A percentile compares a stretch with the other conserved stretches of the same genome.
These are phyloP conservation scores for Tribolium freemani DNA, from an alignment of 2,888 invertebrate genomes.

Conservation along the genomic window DNA sequence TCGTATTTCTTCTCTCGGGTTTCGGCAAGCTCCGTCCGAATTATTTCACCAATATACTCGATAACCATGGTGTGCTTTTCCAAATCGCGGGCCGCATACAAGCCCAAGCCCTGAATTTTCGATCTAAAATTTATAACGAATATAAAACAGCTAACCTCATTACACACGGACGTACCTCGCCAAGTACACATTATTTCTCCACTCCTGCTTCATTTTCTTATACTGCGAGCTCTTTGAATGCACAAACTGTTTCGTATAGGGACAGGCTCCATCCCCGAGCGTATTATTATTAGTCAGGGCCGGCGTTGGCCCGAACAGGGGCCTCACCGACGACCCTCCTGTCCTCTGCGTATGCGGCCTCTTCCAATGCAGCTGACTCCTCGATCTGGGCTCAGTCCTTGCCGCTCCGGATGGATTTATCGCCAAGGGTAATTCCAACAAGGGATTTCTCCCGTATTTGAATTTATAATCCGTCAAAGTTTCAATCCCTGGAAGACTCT, in stretches of 20 bases:
- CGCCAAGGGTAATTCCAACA: slow-evolving; percentile 95
- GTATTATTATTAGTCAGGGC: slow-evolving; percentile 61
- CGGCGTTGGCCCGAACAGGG: slow-evolving; percentile 67
- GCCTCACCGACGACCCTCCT: slow-evolving; percentile 71
- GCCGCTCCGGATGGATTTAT: slow-evolving; percentile 98
- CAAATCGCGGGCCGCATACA: slow-evolving; percentile 97
- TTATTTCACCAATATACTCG: slow-evolving; percentile 99
- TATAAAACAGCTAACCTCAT: no score
- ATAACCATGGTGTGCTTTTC: slow-evolving; percentile 99
- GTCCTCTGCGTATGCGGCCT: slow-evolving; percentile 87
- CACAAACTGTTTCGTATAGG: slow-evolving; percentile 97
- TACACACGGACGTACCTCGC: slow-evolving; percentile 74
- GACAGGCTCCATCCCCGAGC: slow-evolving; percentile 83
- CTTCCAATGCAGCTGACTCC: slow-evolving; percentile 85
- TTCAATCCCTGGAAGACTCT: slow-evolving; percentile 98
- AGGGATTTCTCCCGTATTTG: slow-evolving; percentile 96
- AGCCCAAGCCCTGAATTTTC: slow-evolving; percentile 95
- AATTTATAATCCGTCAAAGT: slow-evolving; percentile 95
- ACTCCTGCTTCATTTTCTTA: slow-evolving; percentile 98
- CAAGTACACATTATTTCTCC: slow-evolving; percentile 97
- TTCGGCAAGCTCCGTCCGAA: slow-evolving; percentile 96
- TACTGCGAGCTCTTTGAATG: slow-evolving; percentile 99
- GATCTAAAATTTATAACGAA: slow-evolving; percentile 72
- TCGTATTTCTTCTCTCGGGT: slow-evolving; percentile 96
- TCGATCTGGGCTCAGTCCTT: slow-evolving; percentile 88